phyloP scores from a whole-genome alignment of 2,888 invertebrate genomes.

The Diaphora mendica region DNA sequence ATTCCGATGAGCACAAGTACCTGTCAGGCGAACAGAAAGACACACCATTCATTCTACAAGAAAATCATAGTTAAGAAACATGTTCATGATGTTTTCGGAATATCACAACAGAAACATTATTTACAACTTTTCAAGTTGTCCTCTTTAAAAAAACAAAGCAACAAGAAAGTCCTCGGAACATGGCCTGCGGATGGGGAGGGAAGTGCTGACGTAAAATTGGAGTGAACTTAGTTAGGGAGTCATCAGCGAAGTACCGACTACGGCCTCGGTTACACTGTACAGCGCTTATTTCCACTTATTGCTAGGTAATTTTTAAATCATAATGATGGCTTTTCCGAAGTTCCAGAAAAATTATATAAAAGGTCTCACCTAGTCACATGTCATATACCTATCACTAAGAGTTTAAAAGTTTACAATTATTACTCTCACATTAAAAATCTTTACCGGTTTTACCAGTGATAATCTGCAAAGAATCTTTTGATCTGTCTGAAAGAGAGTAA shows the following conservation, averaged over 20 bases:
- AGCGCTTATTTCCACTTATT: neutral
- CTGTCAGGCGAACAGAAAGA: no score
- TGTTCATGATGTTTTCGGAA: neutral
- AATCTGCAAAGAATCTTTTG: no score
- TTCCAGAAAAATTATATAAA: no score
- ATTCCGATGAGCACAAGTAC: no score
- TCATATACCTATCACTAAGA: no score
- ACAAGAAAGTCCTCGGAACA: conserved; percentile 33
- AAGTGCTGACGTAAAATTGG: conserved; percentile 51
- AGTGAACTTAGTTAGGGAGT: conserved; percentile 63
- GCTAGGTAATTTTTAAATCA: neutral
- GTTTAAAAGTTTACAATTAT: neutral
- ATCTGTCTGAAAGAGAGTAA: no score
- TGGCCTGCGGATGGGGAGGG: conserved; percentile 26
- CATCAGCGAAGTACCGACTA: conserved; percentile 50
- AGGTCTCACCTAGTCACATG: no score
- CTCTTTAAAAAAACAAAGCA: conserved; percentile 33
- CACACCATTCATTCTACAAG: neutral
- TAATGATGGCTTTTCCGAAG: neutral
- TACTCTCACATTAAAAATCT: neutral
- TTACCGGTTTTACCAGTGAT: no score
- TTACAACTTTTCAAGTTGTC: conserved; percentile 14
- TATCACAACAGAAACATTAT: conserved; percentile 1
- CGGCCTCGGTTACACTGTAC: conserved; percentile 13
- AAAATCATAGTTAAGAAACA: neutral